phyloP scores from a whole-genome alignment of 2,113 vertebrate genomes.

The Hemiprocne comata region DNA sequence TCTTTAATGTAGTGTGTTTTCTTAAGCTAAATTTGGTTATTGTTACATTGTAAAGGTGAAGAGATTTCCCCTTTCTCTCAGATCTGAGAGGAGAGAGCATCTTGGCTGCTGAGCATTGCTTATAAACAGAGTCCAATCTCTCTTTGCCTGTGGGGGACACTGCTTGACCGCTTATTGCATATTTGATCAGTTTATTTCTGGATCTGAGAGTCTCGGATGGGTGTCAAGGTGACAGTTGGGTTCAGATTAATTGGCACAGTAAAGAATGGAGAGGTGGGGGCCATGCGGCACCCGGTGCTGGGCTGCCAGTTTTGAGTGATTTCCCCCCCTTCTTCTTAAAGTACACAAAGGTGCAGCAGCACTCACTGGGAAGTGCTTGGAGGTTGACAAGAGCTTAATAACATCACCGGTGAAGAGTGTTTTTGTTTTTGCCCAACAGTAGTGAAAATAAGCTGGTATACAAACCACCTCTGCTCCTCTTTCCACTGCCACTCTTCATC shows the following conservation, averaged over 20 bases:
- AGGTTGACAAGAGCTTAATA: not conserved
- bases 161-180: constrained; percentile 67
- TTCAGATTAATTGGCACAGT: not conserved
- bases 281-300: accelerated
- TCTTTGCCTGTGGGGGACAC: constrained; percentile 71
- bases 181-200: constrained; percentile 59
- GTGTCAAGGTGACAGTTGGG: not conserved
- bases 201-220: not conserved
- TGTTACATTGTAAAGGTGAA: not conserved
- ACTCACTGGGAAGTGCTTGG: not conserved
- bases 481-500: not conserved
- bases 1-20: constrained; percentile 52
- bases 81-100: not conserved
- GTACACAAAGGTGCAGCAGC: not conserved
- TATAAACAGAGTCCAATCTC: not conserved
- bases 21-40: not conserved
- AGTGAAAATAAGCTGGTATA: not conserved
- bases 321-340: not conserved
- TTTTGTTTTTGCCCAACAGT: not conserved
- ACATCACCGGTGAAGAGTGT: not conserved
- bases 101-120: not conserved
- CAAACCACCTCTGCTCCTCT: not conserved
- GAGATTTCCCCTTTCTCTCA: not conserved
- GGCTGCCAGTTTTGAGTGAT: not conserved
- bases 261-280: not conserved